Evolutionary conservation across 1,140 invertebrate species (phyloP).

Genomic region (Oscheius sp.): DNA sequence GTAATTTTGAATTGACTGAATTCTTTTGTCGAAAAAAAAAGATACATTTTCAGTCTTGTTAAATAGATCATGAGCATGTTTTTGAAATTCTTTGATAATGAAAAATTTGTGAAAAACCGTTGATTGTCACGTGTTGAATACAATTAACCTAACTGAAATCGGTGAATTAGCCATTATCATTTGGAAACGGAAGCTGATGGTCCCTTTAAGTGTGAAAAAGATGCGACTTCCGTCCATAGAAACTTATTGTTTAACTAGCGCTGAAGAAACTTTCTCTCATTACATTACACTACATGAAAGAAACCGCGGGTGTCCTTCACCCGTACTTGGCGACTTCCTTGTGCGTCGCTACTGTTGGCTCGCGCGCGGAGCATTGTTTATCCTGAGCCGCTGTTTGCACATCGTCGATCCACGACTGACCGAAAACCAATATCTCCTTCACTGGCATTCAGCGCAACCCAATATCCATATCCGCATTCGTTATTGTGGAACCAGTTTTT

Average conservation of each 20-base stretch:
- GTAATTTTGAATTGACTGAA: too few species aligned
- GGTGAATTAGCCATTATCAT: too few species aligned
- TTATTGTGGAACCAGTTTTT: background rate
- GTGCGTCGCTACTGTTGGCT: constrained; percentile 2
- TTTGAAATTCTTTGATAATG: too few species aligned
- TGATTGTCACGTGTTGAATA: too few species aligned
- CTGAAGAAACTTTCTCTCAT: background rate
- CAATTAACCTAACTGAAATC: too few species aligned
- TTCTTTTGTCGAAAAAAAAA: too few species aligned
- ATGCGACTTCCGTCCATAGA: background rate
- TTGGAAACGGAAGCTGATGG: too few species aligned
- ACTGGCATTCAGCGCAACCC: background rate
- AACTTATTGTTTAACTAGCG: background rate
- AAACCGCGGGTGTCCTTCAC: background rate
- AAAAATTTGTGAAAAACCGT: too few species aligned
- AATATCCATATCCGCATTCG: background rate
- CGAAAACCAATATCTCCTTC: constrained; percentile 6
- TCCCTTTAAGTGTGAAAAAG: too few species aligned
- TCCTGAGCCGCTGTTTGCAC: constrained; percentile 3
- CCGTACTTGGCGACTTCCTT: constrained; percentile 7
- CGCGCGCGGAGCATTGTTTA: constrained; percentile 6
- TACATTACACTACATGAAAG: background rate
- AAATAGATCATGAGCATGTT: too few species aligned
- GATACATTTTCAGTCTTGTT: too few species aligned
- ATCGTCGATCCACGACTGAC: constrained; percentile 5